Evolutionary conservation across 2,888 invertebrate genomes (phyloP).

Genomic region (Proisotoma minuta): DNA sequence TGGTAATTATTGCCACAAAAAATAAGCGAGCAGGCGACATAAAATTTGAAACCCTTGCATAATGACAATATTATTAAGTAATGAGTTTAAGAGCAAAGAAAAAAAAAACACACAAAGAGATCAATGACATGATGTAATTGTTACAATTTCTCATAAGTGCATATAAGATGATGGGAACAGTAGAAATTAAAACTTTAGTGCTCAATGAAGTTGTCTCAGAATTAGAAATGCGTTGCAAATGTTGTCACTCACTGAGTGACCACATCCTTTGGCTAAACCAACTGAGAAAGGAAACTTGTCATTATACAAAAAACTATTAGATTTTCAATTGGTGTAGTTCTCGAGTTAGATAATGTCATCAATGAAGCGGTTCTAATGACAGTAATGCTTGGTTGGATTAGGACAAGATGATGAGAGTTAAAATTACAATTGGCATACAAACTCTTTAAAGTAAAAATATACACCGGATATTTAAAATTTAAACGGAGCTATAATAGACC

Average conservation of each 20-base stretch:
- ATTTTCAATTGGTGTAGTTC: background rate
- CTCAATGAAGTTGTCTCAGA: constrained; percentile 12
- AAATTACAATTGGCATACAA: background rate
- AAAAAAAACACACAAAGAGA: no score
- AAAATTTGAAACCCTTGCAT: background rate
- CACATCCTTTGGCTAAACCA: constrained; percentile 31
- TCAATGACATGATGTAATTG: background rate
- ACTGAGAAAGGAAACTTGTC: constrained; percentile 3
- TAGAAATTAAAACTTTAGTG: background rate
- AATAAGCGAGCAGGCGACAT: background rate
- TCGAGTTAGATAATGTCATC: constrained; percentile 29
- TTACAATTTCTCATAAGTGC: background rate
- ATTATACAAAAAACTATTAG: constrained; percentile 7
- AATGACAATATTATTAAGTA: no score
- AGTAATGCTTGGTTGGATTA: constrained; percentile 9
- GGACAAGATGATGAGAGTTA: background rate
- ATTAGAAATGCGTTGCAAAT: constrained; percentile 35
- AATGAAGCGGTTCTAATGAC: constrained; percentile 30
- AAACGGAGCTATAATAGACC: background rate
- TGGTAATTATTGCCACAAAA: constrained; percentile 4
- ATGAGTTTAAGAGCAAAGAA: no score
- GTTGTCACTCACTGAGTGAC: constrained; percentile 34
- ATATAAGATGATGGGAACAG: background rate
- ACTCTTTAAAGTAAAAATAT: constrained; percentile 1
- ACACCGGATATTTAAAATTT: constrained; percentile 23